Evolutionary conservation across 2,888 invertebrate genomes (phyloP), one percentile per base, ranked within the genome.

Genomic region (Cordilura impudica): DNA sequence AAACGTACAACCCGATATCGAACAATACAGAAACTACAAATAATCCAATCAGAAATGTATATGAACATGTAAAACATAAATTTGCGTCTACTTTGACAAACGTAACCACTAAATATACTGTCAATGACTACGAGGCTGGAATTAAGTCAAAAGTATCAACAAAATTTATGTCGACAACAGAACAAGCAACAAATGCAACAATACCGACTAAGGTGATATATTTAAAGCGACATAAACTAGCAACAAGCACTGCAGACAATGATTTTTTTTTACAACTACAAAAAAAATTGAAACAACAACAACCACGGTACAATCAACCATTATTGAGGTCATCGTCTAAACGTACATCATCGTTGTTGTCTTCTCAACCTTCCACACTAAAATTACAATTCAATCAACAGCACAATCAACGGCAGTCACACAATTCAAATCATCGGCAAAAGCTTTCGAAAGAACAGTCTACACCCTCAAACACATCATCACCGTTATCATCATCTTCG

Each of bases 221-320:
- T 82, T 83, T 82, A 82, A 74, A 79, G 82, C 84, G 81, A 83
- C 85, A 81, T 70, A 78, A 78, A 60, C 83, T 8, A 18, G n/a
- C 12, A 35, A 18, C 19, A 23, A 12, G 26, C 12, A 10, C 39
- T 23, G 26, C 26, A 51, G 39, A 49, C 23, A 54, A 65, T 70
- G 58, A 61, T 18, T 54, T 51, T 26, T 35, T 65, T 39, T 65
- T 82, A 82, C 75, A 77, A 12, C 54, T 53, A n/a, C 21, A 31
- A 21, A 65, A 53, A 0, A 56, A 56, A 66, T 4, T 10, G 2
- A 18, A 74, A 60, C 65, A 75, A 49, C 63, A 76, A 47, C 51
- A 77, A 47, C 54, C 23, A 6, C 16, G 18, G 4, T 31, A n/a
- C n/a, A n/a, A 29, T 31, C 61, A 77, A 69, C 61, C 72, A 45